Evolutionary conservation across 2,113 vertebrate species (phyloP).

Genomic region (Isichthys henryi): DNA sequence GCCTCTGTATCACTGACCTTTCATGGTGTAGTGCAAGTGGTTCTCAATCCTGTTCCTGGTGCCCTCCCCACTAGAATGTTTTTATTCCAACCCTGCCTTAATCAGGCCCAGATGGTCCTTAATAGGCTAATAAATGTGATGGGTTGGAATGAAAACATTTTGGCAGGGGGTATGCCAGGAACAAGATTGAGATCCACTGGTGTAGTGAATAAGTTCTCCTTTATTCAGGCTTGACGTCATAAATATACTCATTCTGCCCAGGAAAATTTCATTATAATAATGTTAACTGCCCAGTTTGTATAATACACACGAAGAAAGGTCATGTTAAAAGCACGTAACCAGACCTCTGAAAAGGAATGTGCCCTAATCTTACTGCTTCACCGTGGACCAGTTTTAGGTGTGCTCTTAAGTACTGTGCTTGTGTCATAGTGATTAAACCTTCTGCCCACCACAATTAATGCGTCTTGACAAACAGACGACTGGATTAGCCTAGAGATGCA

Average conservation of each 20-base stretch:
- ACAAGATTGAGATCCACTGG: neutral
- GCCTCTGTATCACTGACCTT: neutral
- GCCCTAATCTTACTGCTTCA: neutral
- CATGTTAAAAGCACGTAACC: neutral
- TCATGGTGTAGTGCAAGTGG: neutral
- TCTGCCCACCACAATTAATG: neutral
- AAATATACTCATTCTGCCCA: neutral
- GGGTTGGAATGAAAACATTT: neutral
- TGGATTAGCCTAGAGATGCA: neutral
- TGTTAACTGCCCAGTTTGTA: neutral
- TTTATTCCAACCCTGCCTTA: neutral
- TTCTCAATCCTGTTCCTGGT: neutral
- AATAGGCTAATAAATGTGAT: neutral
- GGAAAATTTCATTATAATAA: neutral
- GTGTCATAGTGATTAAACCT: neutral
- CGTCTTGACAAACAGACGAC: neutral
- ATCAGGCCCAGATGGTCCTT: neutral
- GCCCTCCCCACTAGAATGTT: neutral
- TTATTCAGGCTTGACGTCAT: neutral
- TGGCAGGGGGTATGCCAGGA: neutral
- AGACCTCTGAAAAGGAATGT: neutral
- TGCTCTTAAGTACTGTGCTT: constrained; percentile 10
- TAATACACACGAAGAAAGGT: neutral
- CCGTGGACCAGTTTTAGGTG: neutral
- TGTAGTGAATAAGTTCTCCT: neutral